Evolutionary conservation across 2,113 vertebrate genomes (phyloP).

Genomic region (Odontesthes bonariensis): DNA sequence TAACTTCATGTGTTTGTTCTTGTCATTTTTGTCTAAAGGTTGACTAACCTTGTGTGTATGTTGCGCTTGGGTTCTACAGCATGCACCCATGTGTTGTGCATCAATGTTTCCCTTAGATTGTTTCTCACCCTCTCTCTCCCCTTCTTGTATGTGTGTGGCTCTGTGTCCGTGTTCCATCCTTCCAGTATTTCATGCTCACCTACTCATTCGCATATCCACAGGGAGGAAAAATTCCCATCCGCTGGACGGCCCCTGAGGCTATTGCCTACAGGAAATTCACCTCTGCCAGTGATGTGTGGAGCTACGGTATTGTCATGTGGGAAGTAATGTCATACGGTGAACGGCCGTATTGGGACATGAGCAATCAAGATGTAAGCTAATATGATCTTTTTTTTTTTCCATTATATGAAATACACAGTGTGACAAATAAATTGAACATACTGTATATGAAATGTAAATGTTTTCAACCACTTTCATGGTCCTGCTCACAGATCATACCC

Average conservation of each 20-base stretch:
- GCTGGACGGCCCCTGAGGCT: conserved; percentile 97
- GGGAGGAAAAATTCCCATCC: conserved; percentile 98
- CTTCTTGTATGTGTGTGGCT: conserved; percentile 78
- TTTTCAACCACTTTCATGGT: neutral
- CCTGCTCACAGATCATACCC: conserved; percentile 1
- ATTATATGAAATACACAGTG: neutral
- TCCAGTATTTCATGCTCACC: conserved; percentile 84
- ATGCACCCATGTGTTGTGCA: conserved; percentile 71
- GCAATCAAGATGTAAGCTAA: conserved; percentile 95
- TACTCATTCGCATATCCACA: conserved; percentile 84
- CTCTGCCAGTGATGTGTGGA: conserved; percentile 98
- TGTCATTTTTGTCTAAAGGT: conserved; percentile 49
- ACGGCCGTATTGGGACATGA: conserved; percentile 99
- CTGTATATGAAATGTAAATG: neutral
- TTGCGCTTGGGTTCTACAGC: conserved; percentile 45
- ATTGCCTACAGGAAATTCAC: conserved; percentile 99
- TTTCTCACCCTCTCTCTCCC: conserved; percentile 76
- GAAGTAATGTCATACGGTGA: conserved; percentile 99
- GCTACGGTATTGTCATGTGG: conserved; percentile 99
- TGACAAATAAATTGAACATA: neutral
- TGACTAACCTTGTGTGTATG: conserved; percentile 55
- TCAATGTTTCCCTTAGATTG: conserved; percentile 60
- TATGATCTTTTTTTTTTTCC: neutral
- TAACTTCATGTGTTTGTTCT: conserved; percentile 36
- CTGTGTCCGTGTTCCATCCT: conserved; percentile 79